These are phyloP conservation scores for Triplophysa rosa DNA, from an alignment of 2,113 vertebrate species.

Conservation along the genomic window DNA sequence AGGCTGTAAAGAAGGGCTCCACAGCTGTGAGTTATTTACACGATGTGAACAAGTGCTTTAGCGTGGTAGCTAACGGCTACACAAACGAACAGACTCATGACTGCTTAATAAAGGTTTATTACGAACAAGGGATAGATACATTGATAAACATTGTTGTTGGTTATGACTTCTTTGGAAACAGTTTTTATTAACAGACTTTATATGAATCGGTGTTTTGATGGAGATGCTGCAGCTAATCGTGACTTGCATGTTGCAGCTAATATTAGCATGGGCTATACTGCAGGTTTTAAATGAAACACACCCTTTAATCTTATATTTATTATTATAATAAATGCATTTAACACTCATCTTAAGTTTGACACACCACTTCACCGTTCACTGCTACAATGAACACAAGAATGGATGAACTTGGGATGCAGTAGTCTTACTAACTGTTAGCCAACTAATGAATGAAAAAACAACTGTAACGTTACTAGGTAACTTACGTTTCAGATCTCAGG, in stretches of 20 bases:
- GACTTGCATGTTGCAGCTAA: conserved; percentile 59
- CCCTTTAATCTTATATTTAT: neutral
- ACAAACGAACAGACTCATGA: neutral
- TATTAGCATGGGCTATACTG: conserved; percentile 13
- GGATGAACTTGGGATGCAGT: neutral
- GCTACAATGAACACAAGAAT: neutral
- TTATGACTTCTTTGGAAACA: neutral
- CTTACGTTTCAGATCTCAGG: neutral
- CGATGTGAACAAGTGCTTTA: neutral
- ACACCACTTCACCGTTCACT: neutral
- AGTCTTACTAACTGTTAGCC: neutral
- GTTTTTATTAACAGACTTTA: neutral
- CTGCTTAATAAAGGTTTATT: neutral
- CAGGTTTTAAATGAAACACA: neutral
- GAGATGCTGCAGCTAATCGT: conserved; percentile 41
- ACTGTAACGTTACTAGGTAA: neutral
- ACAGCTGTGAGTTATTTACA: conserved; percentile 55
- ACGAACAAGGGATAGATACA: neutral
- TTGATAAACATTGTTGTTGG: neutral
- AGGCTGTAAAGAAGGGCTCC: conserved; percentile 59
- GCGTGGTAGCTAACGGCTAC: conserved; percentile 8
- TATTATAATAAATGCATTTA: neutral
- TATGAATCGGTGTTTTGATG: neutral
- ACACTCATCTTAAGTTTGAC: neutral
- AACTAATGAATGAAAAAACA: neutral